These are phyloP conservation scores for Melanerpes aurifrons DNA, from an alignment of 2,113 vertebrate genomes.

Conservation along the genomic window DNA sequence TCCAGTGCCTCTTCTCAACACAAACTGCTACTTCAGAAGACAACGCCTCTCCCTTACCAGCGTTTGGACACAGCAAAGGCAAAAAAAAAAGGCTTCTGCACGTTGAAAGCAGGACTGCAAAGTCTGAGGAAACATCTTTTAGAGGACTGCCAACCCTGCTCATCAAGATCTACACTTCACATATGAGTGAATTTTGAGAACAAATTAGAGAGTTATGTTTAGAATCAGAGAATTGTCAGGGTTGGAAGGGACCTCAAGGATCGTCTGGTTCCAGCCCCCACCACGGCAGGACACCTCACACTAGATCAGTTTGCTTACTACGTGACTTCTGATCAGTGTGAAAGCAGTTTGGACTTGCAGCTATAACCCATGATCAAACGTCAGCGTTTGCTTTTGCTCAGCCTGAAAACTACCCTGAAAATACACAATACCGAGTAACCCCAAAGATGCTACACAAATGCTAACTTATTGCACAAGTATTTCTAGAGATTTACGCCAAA, in stretches of 20 bases:
- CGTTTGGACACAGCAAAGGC: not conserved
- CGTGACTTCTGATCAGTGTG: not conserved
- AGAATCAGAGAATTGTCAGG: too few species aligned
- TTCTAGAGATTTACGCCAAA: not conserved
- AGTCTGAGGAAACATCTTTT: not conserved
- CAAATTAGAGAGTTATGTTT: not conserved
- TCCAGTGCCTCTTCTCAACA: not conserved
- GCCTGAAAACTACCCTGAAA: not conserved
- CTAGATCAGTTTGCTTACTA: not conserved
- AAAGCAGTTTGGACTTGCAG: not conserved
- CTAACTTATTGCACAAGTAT: not conserved
- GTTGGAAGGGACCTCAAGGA: too few species aligned
- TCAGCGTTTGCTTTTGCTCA: not conserved
- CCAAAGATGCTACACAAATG: not conserved
- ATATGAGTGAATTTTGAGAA: not conserved
- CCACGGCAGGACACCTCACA: too few species aligned
- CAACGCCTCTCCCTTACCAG: not conserved
- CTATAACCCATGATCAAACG: not conserved
- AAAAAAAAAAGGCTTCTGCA: not conserved
- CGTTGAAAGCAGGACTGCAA: not conserved
- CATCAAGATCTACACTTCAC: not conserved
- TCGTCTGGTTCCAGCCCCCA: too few species aligned
- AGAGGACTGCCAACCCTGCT: not conserved
- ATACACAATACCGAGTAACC: not conserved
- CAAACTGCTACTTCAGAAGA: not conserved